Evolutionary conservation across 2,113 vertebrate genomes (phyloP).

Genomic region (Laticauda laticaudata): DNA sequence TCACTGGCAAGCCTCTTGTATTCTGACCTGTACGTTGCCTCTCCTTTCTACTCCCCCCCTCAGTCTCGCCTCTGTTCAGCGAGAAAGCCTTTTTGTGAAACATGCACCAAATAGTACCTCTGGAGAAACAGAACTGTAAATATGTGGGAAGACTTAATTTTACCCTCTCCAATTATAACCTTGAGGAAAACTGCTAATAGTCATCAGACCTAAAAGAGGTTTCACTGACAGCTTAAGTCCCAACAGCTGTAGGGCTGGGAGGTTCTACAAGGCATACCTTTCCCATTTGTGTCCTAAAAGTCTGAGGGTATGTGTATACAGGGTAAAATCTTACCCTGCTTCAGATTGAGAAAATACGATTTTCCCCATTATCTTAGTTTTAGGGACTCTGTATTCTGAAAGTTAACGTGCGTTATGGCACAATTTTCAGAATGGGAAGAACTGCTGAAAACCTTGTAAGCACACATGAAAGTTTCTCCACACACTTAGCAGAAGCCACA

Average conservation of each 20-base stretch:
- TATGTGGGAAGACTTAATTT: background rate
- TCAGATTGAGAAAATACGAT: background rate
- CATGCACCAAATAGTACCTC: no score
- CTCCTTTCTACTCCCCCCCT: background rate
- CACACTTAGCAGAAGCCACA: background rate
- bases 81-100: background rate
- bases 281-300: background rate
- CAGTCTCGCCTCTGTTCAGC: background rate
- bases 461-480: background rate
- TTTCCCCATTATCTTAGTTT: background rate
- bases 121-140: background rate
- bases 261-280: background rate
- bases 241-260: background rate
- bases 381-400: background rate
- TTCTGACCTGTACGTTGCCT: background rate
- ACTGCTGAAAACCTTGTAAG: background rate
- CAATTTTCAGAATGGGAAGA: background rate
- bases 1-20: background rate
- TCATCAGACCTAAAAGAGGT: background rate
- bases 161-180: background rate
- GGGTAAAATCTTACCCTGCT: background rate
- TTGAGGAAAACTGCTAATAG: background rate
- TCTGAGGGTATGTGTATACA: background rate
- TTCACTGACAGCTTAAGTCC: background rate
- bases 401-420: background rate